Evolutionary conservation across 2,888 invertebrate species (phyloP).

Genomic region (Dryadula phaetusa): DNA sequence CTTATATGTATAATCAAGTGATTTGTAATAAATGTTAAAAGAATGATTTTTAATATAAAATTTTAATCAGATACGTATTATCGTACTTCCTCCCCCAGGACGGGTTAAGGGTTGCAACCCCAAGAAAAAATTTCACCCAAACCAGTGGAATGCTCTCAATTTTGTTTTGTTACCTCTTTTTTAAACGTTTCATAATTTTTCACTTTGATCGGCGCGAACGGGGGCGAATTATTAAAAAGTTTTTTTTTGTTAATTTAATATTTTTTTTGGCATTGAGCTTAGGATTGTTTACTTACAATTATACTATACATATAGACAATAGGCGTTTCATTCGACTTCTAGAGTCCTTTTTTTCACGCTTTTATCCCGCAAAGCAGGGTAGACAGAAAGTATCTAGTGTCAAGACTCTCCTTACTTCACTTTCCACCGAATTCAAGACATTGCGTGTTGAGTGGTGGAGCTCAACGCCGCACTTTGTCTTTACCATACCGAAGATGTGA

Average conservation of each 20-base stretch:
- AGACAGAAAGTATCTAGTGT: too few species aligned
- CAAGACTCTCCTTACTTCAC: too few species aligned
- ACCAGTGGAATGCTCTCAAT: slow-evolving; percentile 66
- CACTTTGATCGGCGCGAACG: slow-evolving; percentile 61
- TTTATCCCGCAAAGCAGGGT: too few species aligned
- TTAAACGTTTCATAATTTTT: slow-evolving; percentile 60
- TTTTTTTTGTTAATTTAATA: slow-evolving; percentile 22
- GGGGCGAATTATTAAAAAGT: slow-evolving; percentile 39
- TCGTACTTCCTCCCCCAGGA: slow-evolving; percentile 62
- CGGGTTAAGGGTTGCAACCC: slow-evolving; percentile 76
- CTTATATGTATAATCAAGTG: too few species aligned
- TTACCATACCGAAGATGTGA: too few species aligned
- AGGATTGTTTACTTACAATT: neutral
- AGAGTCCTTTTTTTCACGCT: too few species aligned
- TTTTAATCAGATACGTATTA: slow-evolving; percentile 59
- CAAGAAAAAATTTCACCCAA: slow-evolving; percentile 69
- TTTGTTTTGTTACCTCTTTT: slow-evolving; percentile 56
- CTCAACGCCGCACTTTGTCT: too few species aligned
- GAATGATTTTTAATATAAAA: slow-evolving; percentile 39
- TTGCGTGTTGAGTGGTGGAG: too few species aligned
- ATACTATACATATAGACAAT: neutral
- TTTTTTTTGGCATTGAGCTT: neutral
- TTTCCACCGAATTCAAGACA: too few species aligned
- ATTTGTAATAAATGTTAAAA: neutral
- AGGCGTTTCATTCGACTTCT: too few species aligned